phyloP scores from a whole-genome alignment of 2,888 invertebrate genomes.

The Brachynemurus nebulosus region DNA sequence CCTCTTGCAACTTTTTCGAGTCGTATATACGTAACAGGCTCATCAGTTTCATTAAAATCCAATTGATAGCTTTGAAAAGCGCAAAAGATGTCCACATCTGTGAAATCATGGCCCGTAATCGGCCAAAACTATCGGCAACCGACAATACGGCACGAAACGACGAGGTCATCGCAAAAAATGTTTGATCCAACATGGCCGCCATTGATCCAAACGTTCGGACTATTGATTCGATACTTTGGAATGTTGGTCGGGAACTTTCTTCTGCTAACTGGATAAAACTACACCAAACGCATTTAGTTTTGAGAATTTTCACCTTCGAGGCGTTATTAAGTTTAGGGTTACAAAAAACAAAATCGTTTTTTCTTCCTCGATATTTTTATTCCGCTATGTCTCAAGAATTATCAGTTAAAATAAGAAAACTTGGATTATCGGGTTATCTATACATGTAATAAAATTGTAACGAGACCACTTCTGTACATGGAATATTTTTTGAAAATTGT shows the following conservation, averaged over 20 bases:
- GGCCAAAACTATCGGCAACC: constrained; percentile 88
- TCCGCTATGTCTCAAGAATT: no score
- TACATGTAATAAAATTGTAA: no score
- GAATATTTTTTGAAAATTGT: no score
- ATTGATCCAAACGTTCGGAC: constrained; percentile 86
- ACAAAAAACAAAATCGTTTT: no score
- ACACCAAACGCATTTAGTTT: no score
- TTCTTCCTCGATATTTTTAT: no score
- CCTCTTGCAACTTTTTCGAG: constrained; percentile 32
- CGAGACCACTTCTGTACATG: no score
- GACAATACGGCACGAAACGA: constrained; percentile 92
- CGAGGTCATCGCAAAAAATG: constrained; percentile 88
- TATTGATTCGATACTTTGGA: constrained; percentile 86
- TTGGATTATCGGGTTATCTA: no score
- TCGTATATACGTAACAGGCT: constrained; percentile 45
- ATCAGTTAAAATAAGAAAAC: no score
- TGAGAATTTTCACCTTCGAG: no score
- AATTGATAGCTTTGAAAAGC: constrained; percentile 61
- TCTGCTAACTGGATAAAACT: constrained; percentile 80
- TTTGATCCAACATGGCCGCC: constrained; percentile 93
- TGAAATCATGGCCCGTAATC: constrained; percentile 66
- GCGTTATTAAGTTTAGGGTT: no score
- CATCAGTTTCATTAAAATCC: constrained; percentile 65
- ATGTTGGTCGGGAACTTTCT: constrained; percentile 82
- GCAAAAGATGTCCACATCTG: constrained; percentile 82